Base-by-base conservation (phyloP, 2,888 invertebrate genomes). In the Folsomia candida region DNA sequence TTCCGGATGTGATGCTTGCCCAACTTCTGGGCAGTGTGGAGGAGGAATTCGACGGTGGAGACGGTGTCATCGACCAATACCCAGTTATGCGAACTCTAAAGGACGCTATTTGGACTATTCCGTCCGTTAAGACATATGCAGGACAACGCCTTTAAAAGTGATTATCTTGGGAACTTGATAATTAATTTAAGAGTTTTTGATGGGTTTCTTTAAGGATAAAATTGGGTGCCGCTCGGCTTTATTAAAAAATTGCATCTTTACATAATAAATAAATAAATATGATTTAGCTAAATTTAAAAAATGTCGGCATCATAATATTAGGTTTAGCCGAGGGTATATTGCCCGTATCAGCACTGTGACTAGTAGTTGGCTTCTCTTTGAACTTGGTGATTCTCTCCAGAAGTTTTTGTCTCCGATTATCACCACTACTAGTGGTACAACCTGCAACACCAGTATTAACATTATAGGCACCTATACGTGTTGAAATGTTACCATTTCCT, bases 1-100 rank as follows among this genome's bases (percentile, higher is more conserved):
- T 51, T 26, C 51, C 68, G 18, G 68, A 68, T n/a, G 20, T 68
- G 20, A 24, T 61, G 9, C 22, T 68, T 18, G 68, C 61, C 3
- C 37, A 61, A 20, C 24, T 62, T 2, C 27, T 62, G 20, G 68
- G 61, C 37, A 51, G 27, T 9, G n/a, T 61, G 25, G 62, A 68
- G 51, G 27, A 25, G 9, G 28, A 59, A 0, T 0, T 66, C 14
- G 67, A 67, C n/a, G 54, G 54, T 4, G 6, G 6, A 6, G 27
- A 2, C 0, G 27, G 24, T 25, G 26, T 61, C 4, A 14, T 68
- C 51, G 29, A 62, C 2, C 9, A 6, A 3, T 68, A 68, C n/a
- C 61, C 51, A 25, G 62, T 51, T 6, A 51, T 68, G 47, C 28
- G 51, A 51, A 18, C 24, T 27, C 1, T 68, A 18, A 37, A 68